phyloP scores from a whole-genome alignment of 2,888 invertebrate species.

The Oscheius sp. region DNA sequence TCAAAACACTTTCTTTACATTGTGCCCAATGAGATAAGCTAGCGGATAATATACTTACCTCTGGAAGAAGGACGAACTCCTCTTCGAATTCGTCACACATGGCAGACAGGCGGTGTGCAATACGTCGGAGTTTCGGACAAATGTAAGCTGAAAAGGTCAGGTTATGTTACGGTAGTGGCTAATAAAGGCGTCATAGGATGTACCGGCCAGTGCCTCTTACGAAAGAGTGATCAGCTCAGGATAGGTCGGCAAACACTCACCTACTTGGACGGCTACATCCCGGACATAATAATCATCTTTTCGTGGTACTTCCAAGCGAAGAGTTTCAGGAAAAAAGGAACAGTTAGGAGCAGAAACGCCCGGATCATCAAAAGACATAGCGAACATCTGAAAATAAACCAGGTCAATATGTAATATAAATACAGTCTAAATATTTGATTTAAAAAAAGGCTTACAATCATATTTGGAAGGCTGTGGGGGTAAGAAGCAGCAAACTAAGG shows the following conservation, averaged over 20 bases:
- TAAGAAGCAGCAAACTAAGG: background rate
- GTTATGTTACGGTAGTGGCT: too few species aligned
- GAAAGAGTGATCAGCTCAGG: background rate
- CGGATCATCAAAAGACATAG: background rate
- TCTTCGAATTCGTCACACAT: slow-evolving; percentile 30
- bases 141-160: slow-evolving; percentile 12
- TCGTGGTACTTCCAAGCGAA: slow-evolving; percentile 11
- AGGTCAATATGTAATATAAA: too few species aligned
- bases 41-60: background rate
- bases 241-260: background rate
- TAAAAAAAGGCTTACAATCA: slow-evolving; percentile 20
- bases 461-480: background rate
- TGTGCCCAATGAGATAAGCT: background rate
- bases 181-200: background rate
- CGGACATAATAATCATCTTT: slow-evolving; percentile 11
- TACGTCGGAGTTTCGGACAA: background rate
- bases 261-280: slow-evolving; percentile 22
- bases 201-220: background rate
- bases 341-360: slow-evolving; percentile 23
- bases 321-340: slow-evolving; percentile 13
- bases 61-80: slow-evolving; percentile 20
- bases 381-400: slow-evolving; percentile 18
- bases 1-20: slow-evolving; percentile 1
- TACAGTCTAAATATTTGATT: background rate
- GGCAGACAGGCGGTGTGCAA: slow-evolving; percentile 21